Base-by-base conservation (phyloP, 2,113 vertebrate genomes). In the Coregonus clupeaformis region DNA sequence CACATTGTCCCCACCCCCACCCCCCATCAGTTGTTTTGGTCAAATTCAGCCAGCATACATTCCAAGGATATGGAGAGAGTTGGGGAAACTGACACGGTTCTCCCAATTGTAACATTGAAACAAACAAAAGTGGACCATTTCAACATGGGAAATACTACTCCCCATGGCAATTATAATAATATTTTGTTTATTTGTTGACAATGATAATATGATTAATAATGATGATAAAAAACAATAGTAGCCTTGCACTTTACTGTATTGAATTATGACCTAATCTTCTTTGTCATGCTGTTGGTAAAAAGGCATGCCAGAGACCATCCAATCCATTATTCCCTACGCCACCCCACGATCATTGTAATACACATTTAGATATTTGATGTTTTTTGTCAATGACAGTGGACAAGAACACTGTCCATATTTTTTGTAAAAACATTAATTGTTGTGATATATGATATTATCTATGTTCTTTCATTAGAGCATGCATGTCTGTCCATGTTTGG, bases 181-280 rank as follows among this genome's bases (percentile, higher is more conserved):
- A 32, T 73, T 64, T 32, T 60, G 25, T 62, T 74, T 66, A 45
- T 73, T 73, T 62, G 27, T 79, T 82, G 69, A 66, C 68, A 29
- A 74, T 59, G 49, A 67, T 55, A 18, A 65, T 71, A 42, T 71
- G 69, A n/a, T 71, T 79, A 29, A 75, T 65, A 27, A 74, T 73
- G 32, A 77, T 79, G 25, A 74, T 63, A 47, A 78, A 78, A 80
- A 49, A 80, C 72, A 73, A 80, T 82, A 68, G 79, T 82, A 80
- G 78, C 77, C 76, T 77, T 87, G 86, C 84, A 87, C 84, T 87
- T 87, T 85, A 85, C 74, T 84, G 73, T 84, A 77, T 73, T 83
- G 68, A 80, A 80, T 70, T 85, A 75, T 79, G 76, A 84, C 67
- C 66, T 69, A 49, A 59, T 78, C 68, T 76, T 87, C 73, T 82